Percentiles rank a stretch among this genome's conserved stretches.
Evolutionary conservation across 2,888 invertebrate species (phyloP).

Genomic region (Augiades crinisus): DNA sequence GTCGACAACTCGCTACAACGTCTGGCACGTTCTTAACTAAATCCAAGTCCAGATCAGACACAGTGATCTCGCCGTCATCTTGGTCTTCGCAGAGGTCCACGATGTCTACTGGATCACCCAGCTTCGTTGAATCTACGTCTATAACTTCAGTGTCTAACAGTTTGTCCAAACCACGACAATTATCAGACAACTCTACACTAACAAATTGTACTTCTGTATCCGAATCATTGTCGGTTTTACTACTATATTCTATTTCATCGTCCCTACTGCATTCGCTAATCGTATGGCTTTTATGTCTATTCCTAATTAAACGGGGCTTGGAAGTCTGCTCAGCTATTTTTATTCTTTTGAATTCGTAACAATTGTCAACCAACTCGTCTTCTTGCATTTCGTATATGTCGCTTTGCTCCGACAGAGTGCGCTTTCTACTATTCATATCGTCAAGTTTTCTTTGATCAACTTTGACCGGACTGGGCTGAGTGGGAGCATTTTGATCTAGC

Average conservation of each 20-base stretch:
- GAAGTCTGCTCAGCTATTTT: conserved; percentile 54
- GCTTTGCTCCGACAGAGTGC: conserved; percentile 64
- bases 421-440: conserved; percentile 52
- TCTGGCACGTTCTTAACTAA: conserved; percentile 67
- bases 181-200: conserved; percentile 49
- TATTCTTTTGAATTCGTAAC: conserved; percentile 67
- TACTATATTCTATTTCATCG: conserved; percentile 38
- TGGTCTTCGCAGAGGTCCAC: conserved; percentile 66
- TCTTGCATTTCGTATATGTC: conserved; percentile 60
- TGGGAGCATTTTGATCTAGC: conserved; percentile 48
- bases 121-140: conserved; percentile 52
- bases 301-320: conserved; percentile 65
- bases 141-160: conserved; percentile 55
- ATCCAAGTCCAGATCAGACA: conserved; percentile 51
- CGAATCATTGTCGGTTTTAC: conserved; percentile 54
- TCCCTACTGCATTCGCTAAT: conserved; percentile 43
- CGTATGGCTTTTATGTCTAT: conserved; percentile 40
- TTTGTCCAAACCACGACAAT: conserved; percentile 44
- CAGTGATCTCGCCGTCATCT: conserved; percentile 51
- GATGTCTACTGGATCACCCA: conserved; percentile 54
- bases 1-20: conserved; percentile 69
- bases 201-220: conserved; percentile 71
- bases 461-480: conserved; percentile 42
- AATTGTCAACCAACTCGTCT: conserved; percentile 65
- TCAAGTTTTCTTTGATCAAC: conserved; percentile 46